Conservation (phyloP, 2,888 invertebrate species). For the Platycheirus rosarum region DNA sequence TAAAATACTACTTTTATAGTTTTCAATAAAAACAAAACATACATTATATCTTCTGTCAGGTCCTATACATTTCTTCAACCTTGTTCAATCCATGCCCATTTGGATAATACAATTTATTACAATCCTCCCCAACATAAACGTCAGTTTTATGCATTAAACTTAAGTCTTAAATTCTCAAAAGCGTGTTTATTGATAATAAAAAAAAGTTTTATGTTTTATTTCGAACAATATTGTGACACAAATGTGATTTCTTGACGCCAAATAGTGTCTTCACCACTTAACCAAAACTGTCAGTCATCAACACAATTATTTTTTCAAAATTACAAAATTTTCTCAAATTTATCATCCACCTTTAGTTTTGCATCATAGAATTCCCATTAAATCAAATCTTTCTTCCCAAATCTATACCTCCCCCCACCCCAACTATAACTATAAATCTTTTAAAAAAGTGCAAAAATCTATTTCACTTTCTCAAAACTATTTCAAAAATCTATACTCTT, state of each 20-base stretch:
- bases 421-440: conserved; percentile 19
- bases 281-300: conserved; percentile 19
- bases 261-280: conserved; percentile 13
- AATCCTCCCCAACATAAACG: no score
- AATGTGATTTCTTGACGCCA: background rate
- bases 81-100: no score
- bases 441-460: conserved; percentile 12
- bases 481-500: background rate
- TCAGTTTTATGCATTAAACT: no score
- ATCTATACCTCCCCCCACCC: no score
- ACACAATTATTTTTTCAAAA: conserved; percentile 10
- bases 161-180: background rate
- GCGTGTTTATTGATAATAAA: conserved; percentile 4
- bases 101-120: no score
- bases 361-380: background rate
- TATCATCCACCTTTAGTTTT: background rate
- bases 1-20: no score
- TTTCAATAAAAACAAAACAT: no score
- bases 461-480: background rate
- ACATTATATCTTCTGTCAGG: no score
- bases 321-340: conserved; percentile 27
- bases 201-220: conserved; percentile 9
- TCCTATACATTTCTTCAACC: no score
- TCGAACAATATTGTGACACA: conserved; percentile 4
- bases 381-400: background rate